A percentile compares a stretch with the other conserved stretches of the same genome.
Conservation (phyloP, 2,888 invertebrate genomes). For the Endomychus coccineus region DNA sequence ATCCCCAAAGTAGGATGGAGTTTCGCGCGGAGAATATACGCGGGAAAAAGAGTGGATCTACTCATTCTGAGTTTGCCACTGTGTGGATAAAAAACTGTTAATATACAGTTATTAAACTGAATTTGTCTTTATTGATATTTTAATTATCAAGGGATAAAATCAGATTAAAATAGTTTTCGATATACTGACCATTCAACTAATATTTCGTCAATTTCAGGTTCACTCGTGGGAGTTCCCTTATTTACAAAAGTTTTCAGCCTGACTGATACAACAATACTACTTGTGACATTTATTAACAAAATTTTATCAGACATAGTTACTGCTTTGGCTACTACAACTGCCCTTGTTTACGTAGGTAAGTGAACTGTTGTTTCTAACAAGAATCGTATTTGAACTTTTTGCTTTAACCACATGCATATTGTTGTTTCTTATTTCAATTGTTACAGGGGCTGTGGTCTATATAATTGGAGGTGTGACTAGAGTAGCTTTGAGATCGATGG, state of each 20-base stretch:
- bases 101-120: too few species aligned
- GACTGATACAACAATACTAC: conserved; percentile 38
- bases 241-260: conserved; percentile 38
- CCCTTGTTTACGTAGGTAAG: conserved; percentile 40
- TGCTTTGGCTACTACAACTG: conserved; percentile 33
- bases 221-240: conserved; percentile 33
- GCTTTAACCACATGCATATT: too few species aligned
- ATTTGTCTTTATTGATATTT: too few species aligned
- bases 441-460: conserved; percentile 25
- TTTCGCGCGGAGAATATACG: too few species aligned
- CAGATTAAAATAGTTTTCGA: conserved; percentile 37
- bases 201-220: conserved; percentile 25
- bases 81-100: too few species aligned
- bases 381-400: too few species aligned
- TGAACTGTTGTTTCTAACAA: too few species aligned
- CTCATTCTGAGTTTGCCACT: too few species aligned
- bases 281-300: conserved; percentile 42
- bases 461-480: conserved; percentile 36
- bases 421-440: conserved; percentile 19
- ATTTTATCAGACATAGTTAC: conserved; percentile 41
- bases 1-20: too few species aligned
- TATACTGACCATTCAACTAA: neutral
- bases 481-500: conserved; percentile 38
- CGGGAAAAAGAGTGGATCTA: too few species aligned
- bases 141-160: too few species aligned